These are phyloP conservation scores for Mimas tiliae DNA, from an alignment of 2,888 invertebrate species.

Conservation along the genomic window DNA sequence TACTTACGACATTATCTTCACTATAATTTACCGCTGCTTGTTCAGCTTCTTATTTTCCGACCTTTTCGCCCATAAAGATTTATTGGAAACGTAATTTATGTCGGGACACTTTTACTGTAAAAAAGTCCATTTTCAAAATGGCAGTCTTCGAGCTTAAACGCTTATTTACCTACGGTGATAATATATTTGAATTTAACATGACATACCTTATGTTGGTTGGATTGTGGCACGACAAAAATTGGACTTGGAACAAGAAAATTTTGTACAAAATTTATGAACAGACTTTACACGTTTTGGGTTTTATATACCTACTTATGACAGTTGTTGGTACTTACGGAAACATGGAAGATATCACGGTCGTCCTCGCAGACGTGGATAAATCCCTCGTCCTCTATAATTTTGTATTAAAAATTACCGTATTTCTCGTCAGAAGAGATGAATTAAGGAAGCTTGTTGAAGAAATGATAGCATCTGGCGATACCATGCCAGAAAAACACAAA, in stretches of 20 bases:
- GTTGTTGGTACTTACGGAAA: conserved; percentile 57
- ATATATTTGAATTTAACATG: conserved; percentile 65
- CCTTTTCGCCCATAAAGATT: conserved; percentile 15
- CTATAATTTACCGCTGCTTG: conserved; percentile 37
- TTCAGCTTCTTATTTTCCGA: conserved; percentile 32
- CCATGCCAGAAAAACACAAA: conserved; percentile 50
- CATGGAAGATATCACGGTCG: conserved; percentile 46
- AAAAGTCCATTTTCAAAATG: conserved; percentile 50
- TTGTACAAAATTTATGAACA: conserved; percentile 59
- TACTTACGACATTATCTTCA: conserved; percentile 34
- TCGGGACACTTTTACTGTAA: neutral
- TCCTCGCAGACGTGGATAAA: conserved; percentile 65
- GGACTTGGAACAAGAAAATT: conserved; percentile 39
- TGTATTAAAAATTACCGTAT: conserved; percentile 58
- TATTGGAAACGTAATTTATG: conserved; percentile 3
- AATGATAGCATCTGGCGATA: conserved; percentile 62
- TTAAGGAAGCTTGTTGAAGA: conserved; percentile 55
- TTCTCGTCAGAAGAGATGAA: conserved; percentile 51
- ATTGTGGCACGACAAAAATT: conserved; percentile 61
- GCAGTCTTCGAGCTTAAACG: conserved; percentile 26
- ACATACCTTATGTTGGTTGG: conserved; percentile 64
- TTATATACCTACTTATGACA: conserved; percentile 50
- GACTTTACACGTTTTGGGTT: conserved; percentile 48
- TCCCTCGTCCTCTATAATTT: conserved; percentile 61
- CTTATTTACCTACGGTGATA: conserved; percentile 32